Evolutionary conservation across 2,113 vertebrate genomes (phyloP).

Genomic region (Cynopterus brachyotis): DNA sequence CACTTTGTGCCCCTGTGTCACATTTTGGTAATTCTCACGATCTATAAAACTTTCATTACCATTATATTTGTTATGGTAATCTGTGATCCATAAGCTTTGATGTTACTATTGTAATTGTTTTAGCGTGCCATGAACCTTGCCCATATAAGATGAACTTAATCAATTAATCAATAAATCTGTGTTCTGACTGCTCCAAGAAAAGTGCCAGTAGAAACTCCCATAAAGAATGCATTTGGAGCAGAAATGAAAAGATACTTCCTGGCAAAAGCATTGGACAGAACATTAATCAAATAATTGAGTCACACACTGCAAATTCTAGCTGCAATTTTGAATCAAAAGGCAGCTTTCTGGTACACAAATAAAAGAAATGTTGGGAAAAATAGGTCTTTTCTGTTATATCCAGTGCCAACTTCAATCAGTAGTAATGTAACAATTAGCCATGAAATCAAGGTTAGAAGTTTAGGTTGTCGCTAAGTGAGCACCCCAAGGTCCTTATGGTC

Average conservation of each 20-base stretch:
- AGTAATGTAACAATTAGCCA: slow-evolving; percentile 17
- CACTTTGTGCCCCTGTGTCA: too few relatives aligned
- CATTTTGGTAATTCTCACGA: too few relatives aligned
- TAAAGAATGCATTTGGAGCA: slow-evolving; percentile 43
- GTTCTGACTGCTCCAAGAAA: too few relatives aligned
- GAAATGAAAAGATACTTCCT: slow-evolving; percentile 35
- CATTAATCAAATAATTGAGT: slow-evolving; percentile 31
- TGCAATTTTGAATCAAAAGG: slow-evolving; percentile 32
- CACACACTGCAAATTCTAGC: slow-evolving; percentile 37
- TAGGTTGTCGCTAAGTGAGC: neutral
- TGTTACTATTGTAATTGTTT: too few relatives aligned
- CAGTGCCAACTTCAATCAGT: neutral
- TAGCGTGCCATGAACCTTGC: too few relatives aligned
- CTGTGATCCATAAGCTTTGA: too few relatives aligned
- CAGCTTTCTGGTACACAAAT: slow-evolving; percentile 27
- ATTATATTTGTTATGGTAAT: too few relatives aligned
- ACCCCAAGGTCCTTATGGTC: neutral
- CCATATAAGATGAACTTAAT: too few relatives aligned
- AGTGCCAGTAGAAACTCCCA: neutral
- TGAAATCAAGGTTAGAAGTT: neutral
- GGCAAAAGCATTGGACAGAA: slow-evolving; percentile 18
- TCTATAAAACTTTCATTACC: too few relatives aligned
- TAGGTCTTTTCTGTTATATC: slow-evolving; percentile 20
- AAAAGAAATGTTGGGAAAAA: neutral
- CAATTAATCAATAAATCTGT: too few relatives aligned